Base-by-base conservation (phyloP, 2,888 invertebrate species). In the Pristionchus entomophagus region DNA sequence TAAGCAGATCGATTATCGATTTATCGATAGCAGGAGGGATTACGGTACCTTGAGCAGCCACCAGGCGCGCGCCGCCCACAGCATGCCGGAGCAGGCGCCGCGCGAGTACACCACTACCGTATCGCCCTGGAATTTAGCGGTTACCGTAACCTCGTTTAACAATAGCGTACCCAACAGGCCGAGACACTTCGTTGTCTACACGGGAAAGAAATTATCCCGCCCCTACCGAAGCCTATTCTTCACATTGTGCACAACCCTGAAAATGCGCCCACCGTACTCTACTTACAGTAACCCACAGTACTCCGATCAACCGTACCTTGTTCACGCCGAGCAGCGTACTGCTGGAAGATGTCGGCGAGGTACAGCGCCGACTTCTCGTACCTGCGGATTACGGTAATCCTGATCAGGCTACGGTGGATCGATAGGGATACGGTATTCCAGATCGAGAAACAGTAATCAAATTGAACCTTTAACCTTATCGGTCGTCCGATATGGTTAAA, bases 41-140 rank as follows among this genome's bases (percentile, higher is more conserved):
- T n/a, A n/a, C n/a, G n/a, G n/a, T n/a, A 91, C 92, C 87, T 90
- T 89, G 78, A 93, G 89, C n/a, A 92, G 88, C 89, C 90, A 90
- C 88, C 89, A 91, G 35, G 89, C 90, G 65, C 91, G 86, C 22
- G 92, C 89, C 10, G 92, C 91, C 83, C 89, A 91, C 86, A 91
- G 88, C 91, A 92, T 91, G 77, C 93, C 92, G 4, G 90, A 89
- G 29, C 88, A 88, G 2, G 91, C 86, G 26, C 92, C 92, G 22
- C 91, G 81, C 26, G 89, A 84, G 87, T 92, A 92, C 45, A 93
- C 85, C 41, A 90, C 85, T 26, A 90, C 78, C 41, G 90, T 87
- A 29, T 89, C 88, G 26, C 84, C 89, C 77, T 85, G 51, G 35
- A 49, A 26, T 65, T n/a, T n/a, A n/a, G n/a, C n/a, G n/a, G n/a